A percentile compares a stretch with the other conserved stretches of the same genome.
These are phyloP conservation scores for Chydorus sphaericus DNA, from an alignment of 2,888 invertebrate species.

Conservation along the genomic window DNA sequence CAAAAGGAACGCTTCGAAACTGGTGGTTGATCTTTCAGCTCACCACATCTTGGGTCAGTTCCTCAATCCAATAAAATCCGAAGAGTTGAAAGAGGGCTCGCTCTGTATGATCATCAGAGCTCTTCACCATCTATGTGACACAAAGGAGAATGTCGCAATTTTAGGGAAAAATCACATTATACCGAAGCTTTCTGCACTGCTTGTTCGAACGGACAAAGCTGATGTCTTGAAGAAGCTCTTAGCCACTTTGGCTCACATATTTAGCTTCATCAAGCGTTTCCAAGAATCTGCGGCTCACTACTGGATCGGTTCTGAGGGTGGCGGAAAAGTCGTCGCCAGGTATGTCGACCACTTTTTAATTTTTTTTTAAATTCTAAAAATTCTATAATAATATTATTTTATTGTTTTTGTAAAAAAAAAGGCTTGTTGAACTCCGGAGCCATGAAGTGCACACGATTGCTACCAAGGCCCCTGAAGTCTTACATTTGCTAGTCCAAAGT, in stretches of 20 bases:
- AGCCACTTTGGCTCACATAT: neutral
- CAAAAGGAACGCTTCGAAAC: neutral
- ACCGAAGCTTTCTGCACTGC: neutral
- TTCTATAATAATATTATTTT: neutral
- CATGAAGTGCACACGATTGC: neutral
- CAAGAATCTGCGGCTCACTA: neutral
- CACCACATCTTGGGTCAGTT: neutral
- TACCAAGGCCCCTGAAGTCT: neutral
- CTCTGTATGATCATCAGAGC: neutral
- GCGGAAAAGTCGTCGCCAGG: neutral
- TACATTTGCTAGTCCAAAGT: neutral
- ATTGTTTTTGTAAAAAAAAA: neutral
- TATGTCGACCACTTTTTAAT: neutral
- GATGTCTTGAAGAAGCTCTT: neutral
- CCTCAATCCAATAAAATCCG: neutral
- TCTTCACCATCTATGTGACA: constrained; percentile 5
- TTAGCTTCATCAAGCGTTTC: neutral
- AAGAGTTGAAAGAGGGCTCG: too few relatives aligned
- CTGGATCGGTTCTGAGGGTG: neutral
- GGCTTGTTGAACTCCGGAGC: neutral
- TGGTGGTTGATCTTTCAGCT: neutral
- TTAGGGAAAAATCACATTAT: neutral
- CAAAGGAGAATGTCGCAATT: constrained; percentile 1
- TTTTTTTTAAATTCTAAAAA: neutral
- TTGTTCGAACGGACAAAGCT: neutral